phyloP scores from a whole-genome alignment of 2,797 vertebrate species.

The Pyrrhura leucotis region DNA sequence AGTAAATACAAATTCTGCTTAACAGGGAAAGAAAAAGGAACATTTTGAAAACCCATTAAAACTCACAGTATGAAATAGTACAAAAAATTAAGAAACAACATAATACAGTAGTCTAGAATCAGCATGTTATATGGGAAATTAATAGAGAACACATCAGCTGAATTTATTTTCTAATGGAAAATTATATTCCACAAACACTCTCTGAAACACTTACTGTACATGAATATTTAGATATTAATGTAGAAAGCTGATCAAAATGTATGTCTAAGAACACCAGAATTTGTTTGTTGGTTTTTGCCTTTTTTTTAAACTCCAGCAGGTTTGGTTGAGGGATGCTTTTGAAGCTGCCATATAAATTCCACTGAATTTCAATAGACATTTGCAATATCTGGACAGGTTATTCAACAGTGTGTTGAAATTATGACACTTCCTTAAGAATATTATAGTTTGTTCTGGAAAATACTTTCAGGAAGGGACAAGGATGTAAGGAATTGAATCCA shows the following conservation, averaged over 20 bases:
- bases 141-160: conserved; percentile 15
- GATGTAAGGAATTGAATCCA: not conserved
- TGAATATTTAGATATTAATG: not conserved
- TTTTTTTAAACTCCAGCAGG: not conserved
- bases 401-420: not conserved
- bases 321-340: not conserved
- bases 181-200: conserved; percentile 44
- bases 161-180: conserved; percentile 63
- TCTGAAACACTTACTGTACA: not conserved
- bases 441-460: not conserved
- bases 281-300: not conserved
- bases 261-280: not conserved
- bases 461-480: not conserved
- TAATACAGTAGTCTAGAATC: conserved; percentile 68
- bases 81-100: conserved; percentile 58
- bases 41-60: conserved; percentile 71
- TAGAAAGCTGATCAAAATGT: not conserved
- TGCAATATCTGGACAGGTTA: not conserved
- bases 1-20: conserved; percentile 67
- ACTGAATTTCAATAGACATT: not conserved
- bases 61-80: conserved; percentile 74
- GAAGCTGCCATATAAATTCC: not conserved
- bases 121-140: conserved; percentile 58
- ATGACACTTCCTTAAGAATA: not conserved
- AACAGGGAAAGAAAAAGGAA: conserved; percentile 45